Evolutionary conservation across 2,113 vertebrate species (phyloP), one percentile per base, ranked within the genome.

Genomic region (Elaphurus davidianus): DNA sequence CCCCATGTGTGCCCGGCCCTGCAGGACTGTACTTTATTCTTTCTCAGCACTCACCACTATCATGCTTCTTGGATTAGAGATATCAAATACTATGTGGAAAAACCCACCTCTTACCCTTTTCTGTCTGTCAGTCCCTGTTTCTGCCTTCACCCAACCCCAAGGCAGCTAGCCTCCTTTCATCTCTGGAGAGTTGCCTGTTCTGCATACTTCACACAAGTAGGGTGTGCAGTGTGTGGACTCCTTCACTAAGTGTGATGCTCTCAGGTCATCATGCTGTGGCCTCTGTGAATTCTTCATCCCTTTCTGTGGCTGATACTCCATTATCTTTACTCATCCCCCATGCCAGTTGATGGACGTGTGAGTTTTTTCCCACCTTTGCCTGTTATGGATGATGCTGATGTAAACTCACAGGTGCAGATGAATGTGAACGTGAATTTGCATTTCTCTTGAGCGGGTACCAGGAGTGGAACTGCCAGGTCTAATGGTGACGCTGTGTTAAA

Each of bases 1-100:
- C 8, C 59, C 62, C 47, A 1, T 0, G 0, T 4, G 6, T 9
- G 28, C 28, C 59, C 5, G 2, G 23, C n/a, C 14, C 43, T n/a
- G 27, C 7, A 27, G 2, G 84, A 1, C 13, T 21, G 12, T 25
- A 0, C 74, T 89, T 59, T n/a, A 21, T 87, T 81, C 36, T 21
- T 30, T 88, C 14, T 30, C 19, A 43, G 14, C 33, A 43, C 67
- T 84, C 47, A 33, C 25, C 92, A 76, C 45, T 67, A 36, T 60
- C 28, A 28, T 40, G 25, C 55, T 13, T 79, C 33, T 30, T 54
- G 17, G 89, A 50, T n/a, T 5, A 28, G 21, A 40, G 25, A n/a
- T 21, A 40, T 45, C n/a, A 9, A 55, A 28, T 27, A 40, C 47
- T 5, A 30, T 36, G 71, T 55, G 16, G 19, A 25, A 15, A 82